phyloP scores from a whole-genome alignment of 1,140 invertebrate genomes.

The Papilio helenus region DNA sequence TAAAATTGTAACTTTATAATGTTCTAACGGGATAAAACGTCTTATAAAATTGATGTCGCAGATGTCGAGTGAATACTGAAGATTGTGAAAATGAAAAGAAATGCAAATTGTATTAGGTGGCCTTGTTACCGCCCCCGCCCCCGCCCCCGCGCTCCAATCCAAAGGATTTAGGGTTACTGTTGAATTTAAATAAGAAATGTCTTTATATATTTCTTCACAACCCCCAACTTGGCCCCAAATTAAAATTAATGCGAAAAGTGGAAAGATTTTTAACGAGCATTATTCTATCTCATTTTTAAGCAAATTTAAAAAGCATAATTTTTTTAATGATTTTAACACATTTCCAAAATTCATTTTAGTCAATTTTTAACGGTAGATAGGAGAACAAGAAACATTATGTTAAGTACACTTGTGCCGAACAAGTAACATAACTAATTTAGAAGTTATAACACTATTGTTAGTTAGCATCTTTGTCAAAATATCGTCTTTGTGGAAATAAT shows the following conservation, averaged over 20 bases:
- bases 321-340: neutral
- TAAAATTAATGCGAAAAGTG: constrained; percentile 26
- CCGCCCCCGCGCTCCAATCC: neutral
- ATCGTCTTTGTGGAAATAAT: neutral
- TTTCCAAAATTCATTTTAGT: neutral
- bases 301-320: neutral
- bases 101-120: constrained; percentile 26
- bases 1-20: neutral
- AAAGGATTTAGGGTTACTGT: constrained; percentile 15
- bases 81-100: constrained; percentile 26
- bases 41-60: constrained; percentile 20
- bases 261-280: constrained; percentile 15
- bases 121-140: constrained; percentile 2
- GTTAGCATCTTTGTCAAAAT: neutral
- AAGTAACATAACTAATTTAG: neutral
- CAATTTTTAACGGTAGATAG: too few species aligned
- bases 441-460: neutral
- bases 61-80: constrained; percentile 18
- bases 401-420: too few species aligned
- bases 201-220: neutral
- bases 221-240: neutral
- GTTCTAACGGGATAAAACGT: neutral
- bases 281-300: neutral
- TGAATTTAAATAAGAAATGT: constrained; percentile 21
- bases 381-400: too few species aligned